Conservation (phyloP, 2,113 vertebrate genomes). For the Leucopsar rothschildi region DNA sequence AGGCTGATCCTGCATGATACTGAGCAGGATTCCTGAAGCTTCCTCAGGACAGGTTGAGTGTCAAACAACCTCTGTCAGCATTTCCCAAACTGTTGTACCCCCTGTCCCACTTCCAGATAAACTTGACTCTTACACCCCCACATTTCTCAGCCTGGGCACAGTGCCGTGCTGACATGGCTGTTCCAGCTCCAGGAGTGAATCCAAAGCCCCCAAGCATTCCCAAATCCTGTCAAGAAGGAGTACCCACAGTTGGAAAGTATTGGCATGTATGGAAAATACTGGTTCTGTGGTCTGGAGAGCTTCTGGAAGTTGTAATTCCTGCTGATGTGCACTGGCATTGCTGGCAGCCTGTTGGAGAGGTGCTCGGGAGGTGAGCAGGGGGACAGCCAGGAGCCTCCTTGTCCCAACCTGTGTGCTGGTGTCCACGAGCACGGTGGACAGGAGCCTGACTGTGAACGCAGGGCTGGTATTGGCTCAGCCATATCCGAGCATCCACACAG, state of each 20-base stretch:
- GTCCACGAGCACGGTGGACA: background rate
- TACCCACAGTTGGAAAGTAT: background rate
- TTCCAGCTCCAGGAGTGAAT: constrained; percentile 23
- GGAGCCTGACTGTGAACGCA: background rate
- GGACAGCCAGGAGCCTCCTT: background rate
- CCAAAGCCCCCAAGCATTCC: constrained; percentile 47
- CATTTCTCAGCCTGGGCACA: constrained; percentile 51
- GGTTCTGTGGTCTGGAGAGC: constrained; percentile 4
- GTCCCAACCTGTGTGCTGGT: background rate
- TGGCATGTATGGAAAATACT: background rate
- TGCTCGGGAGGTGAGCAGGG: background rate
- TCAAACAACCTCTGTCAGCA: constrained; percentile 48
- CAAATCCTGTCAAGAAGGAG: constrained; percentile 28
- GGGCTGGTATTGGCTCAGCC: fast-evolving
- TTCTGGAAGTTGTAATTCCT: background rate
- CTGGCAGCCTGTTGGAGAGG: background rate
- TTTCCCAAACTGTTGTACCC: constrained; percentile 55
- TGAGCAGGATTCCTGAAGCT: constrained; percentile 1
- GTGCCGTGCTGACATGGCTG: constrained; percentile 32
- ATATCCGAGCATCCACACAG: fast-evolving
- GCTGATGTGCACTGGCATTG: background rate
- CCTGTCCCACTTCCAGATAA: constrained; percentile 61
- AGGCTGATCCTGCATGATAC: constrained; percentile 1
- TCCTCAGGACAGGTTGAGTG: constrained; percentile 30
- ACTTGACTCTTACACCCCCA: constrained; percentile 44